A percentile compares a stretch with the other conserved stretches of the same genome.
These are phyloP conservation scores for Salticus scenicus DNA, from an alignment of 2,888 invertebrate species.

Conservation along the genomic window DNA sequence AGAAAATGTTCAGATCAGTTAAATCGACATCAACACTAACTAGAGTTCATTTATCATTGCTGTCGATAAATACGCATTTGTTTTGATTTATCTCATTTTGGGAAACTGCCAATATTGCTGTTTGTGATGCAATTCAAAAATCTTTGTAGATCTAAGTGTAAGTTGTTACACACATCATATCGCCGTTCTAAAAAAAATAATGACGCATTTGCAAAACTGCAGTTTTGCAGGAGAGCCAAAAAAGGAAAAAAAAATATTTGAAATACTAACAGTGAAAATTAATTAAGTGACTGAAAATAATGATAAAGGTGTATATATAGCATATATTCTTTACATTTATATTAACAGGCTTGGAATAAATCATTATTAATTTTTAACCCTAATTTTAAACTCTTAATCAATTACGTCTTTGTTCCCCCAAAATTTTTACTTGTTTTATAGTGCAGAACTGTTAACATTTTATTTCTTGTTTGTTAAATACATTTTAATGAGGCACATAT, in stretches of 20 bases:
- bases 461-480: background rate
- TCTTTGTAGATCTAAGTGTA: no score
- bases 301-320: background rate
- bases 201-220: background rate
- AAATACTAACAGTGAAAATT: background rate
- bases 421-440: no score
- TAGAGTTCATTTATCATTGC: no score
- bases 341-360: background rate
- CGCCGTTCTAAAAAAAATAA: background rate
- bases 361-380: background rate
- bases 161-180: background rate
- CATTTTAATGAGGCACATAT: no score
- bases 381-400: background rate
- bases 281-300: background rate
- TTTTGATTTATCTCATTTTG: no score
- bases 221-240: no score
- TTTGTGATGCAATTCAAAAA: no score
- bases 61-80: no score
- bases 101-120: no score
- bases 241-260: background rate
- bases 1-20: no score
- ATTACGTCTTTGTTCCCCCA: background rate
- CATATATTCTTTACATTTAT: background rate
- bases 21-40: no score
- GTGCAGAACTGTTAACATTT: no score